Evolutionary conservation across 2,888 invertebrate genomes (phyloP).

Genomic region (Pedicia rivosa): DNA sequence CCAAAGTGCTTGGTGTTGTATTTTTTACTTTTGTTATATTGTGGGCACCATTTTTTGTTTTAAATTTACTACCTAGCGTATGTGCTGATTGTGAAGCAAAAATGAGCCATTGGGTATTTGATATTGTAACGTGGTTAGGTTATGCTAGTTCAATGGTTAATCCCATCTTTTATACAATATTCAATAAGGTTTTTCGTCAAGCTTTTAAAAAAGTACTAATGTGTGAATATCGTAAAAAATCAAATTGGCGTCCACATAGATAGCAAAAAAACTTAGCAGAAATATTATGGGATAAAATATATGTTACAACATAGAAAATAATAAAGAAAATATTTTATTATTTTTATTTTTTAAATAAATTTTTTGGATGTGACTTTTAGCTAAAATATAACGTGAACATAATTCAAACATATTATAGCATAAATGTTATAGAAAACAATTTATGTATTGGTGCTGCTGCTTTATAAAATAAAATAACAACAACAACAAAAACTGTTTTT

Average conservation of each 20-base stretch:
- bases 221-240: slow-evolving; percentile 44
- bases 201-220: slow-evolving; percentile 75
- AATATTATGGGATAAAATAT: too few species aligned
- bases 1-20: slow-evolving; percentile 86
- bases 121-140: slow-evolving; percentile 82
- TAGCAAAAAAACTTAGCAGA: slow-evolving; percentile 29
- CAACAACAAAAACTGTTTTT: too few species aligned
- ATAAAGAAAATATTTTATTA: too few species aligned
- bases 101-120: slow-evolving; percentile 64
- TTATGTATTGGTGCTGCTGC: too few species aligned
- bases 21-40: slow-evolving; percentile 88
- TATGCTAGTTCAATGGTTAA: slow-evolving; percentile 91
- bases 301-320: too few species aligned
- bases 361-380: too few species aligned
- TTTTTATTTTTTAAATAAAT: too few species aligned
- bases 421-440: too few species aligned
- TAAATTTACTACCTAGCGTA: slow-evolving; percentile 71
- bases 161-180: slow-evolving; percentile 91
- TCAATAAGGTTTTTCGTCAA: slow-evolving; percentile 84
- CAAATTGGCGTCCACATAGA: slow-evolving; percentile 38
- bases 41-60: slow-evolving; percentile 91
- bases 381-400: too few species aligned
- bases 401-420: too few species aligned
- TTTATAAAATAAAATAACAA: too few species aligned
- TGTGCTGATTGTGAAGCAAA: slow-evolving; percentile 65